Conservation (phyloP, 2,113 vertebrate genomes). For the Galeopterus variegatus region DNA sequence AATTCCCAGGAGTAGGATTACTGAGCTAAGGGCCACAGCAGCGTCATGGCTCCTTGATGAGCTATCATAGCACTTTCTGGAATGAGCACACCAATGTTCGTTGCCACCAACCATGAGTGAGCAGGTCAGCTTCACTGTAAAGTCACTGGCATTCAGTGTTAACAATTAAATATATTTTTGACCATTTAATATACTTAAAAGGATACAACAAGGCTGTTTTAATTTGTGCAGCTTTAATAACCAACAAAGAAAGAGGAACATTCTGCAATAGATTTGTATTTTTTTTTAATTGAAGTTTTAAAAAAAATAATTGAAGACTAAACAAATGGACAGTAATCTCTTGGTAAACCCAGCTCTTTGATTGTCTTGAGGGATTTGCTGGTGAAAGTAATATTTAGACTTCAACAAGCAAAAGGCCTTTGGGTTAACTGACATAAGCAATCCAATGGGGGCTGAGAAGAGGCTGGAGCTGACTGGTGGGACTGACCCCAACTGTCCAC, state of each 20-base stretch:
- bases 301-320: not conserved
- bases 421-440: not conserved
- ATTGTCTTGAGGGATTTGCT: not conserved
- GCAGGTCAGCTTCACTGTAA: not conserved
- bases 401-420: not conserved
- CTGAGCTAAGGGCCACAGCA: not conserved
- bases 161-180: not conserved
- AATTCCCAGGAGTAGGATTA: not conserved
- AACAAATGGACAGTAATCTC: conserved; percentile 8
- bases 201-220: not conserved
- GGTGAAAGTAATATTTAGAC: conserved; percentile 7
- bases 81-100: fast-evolving
- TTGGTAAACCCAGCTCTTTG: not conserved
- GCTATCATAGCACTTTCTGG: not conserved
- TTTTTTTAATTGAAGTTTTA: too few species aligned
- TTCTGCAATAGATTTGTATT: not conserved
- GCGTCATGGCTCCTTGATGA: not conserved
- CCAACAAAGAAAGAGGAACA: not conserved
- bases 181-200: conserved; percentile 38
- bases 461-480: not conserved
- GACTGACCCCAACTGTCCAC: not conserved
- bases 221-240: conserved; percentile 22
- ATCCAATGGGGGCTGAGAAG: not conserved
- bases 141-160: not conserved
- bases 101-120: not conserved